A percentile compares a stretch with the other conserved stretches of the same genome.
These are phyloP conservation scores for Myotis planiceps DNA, from an alignment of 2,797 vertebrate genomes.

Conservation along the genomic window DNA sequence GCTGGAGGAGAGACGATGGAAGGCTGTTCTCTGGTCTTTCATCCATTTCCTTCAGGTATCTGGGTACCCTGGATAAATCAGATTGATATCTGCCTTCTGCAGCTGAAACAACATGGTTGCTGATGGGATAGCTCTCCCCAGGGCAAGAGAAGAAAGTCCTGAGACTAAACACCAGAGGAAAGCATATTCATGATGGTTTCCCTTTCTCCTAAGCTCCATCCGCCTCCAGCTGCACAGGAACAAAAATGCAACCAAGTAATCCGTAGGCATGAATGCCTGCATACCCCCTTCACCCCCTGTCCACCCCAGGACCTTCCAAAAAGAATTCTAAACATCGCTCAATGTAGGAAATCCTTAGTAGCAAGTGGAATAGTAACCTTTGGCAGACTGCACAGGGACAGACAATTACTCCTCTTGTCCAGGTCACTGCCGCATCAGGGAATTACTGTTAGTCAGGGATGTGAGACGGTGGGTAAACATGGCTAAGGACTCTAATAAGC, in stretches of 20 bases:
- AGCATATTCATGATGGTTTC: background rate
- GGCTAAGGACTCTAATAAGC: background rate
- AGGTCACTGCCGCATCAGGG: background rate
- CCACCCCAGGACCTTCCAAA: background rate
- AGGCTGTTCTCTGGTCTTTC: background rate
- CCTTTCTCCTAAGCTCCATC: background rate
- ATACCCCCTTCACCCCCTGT: background rate
- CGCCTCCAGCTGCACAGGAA: background rate
- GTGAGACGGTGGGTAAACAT: background rate
- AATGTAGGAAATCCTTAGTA: background rate
- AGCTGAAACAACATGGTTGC: background rate
- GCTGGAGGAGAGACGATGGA: background rate
- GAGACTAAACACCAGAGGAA: background rate
- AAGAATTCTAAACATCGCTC: background rate
- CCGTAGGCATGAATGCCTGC: background rate
- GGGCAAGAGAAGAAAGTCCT: background rate
- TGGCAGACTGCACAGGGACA: background rate
- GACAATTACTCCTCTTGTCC: slow-evolving; percentile 21
- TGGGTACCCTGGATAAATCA: background rate
- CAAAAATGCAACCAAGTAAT: background rate
- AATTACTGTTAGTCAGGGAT: background rate
- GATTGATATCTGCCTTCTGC: background rate
- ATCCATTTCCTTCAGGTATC: background rate
- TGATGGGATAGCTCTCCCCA: background rate
- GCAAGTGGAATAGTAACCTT: slow-evolving; percentile 2